These are phyloP conservation scores for Hydra vulgaris DNA, from an alignment of 30 jellyfish, hydroid and myxozoan genomes.

Conservation along the genomic window DNA sequence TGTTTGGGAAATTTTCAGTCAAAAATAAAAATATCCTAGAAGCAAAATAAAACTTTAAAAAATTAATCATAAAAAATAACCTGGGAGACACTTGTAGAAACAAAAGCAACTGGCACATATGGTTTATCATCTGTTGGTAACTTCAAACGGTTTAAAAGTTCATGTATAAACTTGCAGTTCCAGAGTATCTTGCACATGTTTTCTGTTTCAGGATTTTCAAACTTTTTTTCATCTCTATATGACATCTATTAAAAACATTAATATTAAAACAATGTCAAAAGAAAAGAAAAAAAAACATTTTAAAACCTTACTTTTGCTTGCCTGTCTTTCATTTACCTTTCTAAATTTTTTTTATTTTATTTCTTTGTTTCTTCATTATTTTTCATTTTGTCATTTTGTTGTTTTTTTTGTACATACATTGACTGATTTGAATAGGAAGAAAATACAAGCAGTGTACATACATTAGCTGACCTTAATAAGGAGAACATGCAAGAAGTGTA, in stretches of 20 bases:
- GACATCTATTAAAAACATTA: constrained; percentile 45
- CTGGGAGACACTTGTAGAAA: constrained; percentile 17
- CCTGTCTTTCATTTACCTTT: neutral
- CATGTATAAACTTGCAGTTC: constrained; percentile 54
- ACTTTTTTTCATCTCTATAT: constrained; percentile 58
- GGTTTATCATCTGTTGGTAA: constrained; percentile 33
- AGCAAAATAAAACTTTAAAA: too few relatives aligned
- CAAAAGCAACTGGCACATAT: constrained; percentile 16
- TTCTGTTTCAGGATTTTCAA: constrained; percentile 93
- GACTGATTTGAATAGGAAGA: too few relatives aligned
- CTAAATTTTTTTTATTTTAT: too few relatives aligned
- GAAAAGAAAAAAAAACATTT: neutral
- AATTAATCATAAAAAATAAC: neutral
- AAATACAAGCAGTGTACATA: too few relatives aligned
- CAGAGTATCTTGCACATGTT: constrained; percentile 52
- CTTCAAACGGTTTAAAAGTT: constrained; percentile 26
- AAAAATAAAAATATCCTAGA: too few relatives aligned
- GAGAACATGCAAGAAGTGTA: too few relatives aligned
- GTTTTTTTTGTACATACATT: too few relatives aligned
- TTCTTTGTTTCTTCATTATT: too few relatives aligned
- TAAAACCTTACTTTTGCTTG: neutral
- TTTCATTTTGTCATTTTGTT: too few relatives aligned
- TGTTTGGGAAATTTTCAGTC: too few relatives aligned
- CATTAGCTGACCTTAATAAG: too few relatives aligned
- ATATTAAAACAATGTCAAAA: neutral